phyloP scores from a whole-genome alignment of 2,888 invertebrate species.

The Anoncus sp. region DNA sequence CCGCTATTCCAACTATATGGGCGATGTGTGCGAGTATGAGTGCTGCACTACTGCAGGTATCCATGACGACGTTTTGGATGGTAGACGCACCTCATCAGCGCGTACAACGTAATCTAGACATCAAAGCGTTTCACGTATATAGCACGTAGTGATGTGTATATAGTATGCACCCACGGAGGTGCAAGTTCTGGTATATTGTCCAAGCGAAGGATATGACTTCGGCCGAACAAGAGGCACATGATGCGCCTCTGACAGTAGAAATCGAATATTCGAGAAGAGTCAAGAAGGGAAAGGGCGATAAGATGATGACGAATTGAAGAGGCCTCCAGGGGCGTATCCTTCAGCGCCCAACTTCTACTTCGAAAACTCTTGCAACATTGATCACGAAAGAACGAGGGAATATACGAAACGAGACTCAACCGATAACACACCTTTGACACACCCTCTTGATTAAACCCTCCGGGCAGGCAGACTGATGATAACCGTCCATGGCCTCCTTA shows the following conservation, averaged over 20 bases:
- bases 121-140: constrained; percentile 52
- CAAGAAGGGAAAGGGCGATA: constrained; percentile 25
- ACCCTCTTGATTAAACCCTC: constrained; percentile 78
- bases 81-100: constrained; percentile 36
- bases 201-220: constrained; percentile 4
- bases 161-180: constrained; percentile 46
- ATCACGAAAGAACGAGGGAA: constrained; percentile 20
- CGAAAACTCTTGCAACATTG: constrained; percentile 20
- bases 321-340: neutral
- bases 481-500: constrained; percentile 9
- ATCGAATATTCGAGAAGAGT: constrained; percentile 34
- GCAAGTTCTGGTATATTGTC: neutral
- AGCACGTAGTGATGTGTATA: constrained; percentile 20
- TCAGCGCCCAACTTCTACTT: neutral
- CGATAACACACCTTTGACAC: constrained; percentile 73
- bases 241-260: constrained; percentile 21
- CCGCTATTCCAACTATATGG: neutral
- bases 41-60: constrained; percentile 60
- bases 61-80: constrained; percentile 68
- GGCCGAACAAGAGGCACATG: constrained; percentile 39
- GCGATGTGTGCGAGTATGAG: constrained; percentile 3
- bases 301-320: constrained; percentile 57
- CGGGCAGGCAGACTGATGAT: constrained; percentile 59
- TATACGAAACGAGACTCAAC: constrained; percentile 64
- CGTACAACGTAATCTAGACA: constrained; percentile 66